phyloP scores from a whole-genome alignment of 2,888 invertebrate genomes.

The Mesorhabditis sp. region DNA sequence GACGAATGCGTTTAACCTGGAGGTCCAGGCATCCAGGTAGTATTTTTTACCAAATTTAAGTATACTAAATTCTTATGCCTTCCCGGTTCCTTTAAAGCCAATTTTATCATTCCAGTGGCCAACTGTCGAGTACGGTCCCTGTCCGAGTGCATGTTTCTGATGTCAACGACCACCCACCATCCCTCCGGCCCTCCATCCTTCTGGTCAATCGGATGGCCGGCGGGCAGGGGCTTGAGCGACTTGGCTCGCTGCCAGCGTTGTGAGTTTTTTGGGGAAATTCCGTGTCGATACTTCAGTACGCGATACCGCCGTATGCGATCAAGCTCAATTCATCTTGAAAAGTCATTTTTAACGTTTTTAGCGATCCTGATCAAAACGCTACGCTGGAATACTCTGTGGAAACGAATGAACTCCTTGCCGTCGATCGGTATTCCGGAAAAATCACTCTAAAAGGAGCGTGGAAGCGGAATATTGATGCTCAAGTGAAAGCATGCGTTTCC shows the following conservation, averaged over 20 bases:
- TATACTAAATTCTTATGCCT: not conserved
- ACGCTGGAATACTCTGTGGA: constrained; percentile 52
- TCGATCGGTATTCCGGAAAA: constrained; percentile 45
- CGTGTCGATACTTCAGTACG: too few relatives aligned
- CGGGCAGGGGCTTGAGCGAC: constrained; percentile 18
- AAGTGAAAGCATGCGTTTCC: constrained; percentile 48
- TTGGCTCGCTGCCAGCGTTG: constrained; percentile 53
- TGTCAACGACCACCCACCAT: constrained; percentile 84
- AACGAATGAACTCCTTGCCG: constrained; percentile 43
- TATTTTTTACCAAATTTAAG: not conserved
- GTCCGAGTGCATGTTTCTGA: constrained; percentile 54
- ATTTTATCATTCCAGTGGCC: constrained; percentile 35
- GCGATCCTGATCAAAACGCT: constrained; percentile 55
- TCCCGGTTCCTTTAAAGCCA: not conserved
- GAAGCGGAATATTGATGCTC: constrained; percentile 44
- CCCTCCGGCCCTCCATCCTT: constrained; percentile 85
- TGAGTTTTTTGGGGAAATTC: constrained; percentile 19
- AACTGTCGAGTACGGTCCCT: constrained; percentile 51
- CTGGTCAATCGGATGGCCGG: constrained; percentile 63
- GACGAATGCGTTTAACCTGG: constrained; percentile 80
- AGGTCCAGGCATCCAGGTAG: constrained; percentile 71
- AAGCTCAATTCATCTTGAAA: too few relatives aligned
- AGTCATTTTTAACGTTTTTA: too few relatives aligned
- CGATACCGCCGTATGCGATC: too few relatives aligned
- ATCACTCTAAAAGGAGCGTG: constrained; percentile 37